Percentiles rank a stretch among this genome's conserved stretches.
Evolutionary conservation across 2,888 invertebrate species (phyloP).

Genomic region (Chelonus formosanus): DNA sequence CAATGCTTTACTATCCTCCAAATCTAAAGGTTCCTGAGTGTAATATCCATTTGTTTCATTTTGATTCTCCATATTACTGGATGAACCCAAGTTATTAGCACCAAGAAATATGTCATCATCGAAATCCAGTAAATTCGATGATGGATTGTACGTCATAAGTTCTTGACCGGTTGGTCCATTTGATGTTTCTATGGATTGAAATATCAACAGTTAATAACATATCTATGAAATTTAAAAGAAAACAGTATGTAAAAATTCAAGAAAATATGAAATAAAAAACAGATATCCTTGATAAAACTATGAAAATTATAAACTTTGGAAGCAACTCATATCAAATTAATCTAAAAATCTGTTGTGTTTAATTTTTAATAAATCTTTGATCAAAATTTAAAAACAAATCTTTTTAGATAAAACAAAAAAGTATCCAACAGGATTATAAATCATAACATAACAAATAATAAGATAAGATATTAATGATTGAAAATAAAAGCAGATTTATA

Average conservation of each 20-base stretch:
- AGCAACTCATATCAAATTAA: too few relatives aligned
- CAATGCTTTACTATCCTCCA: slow-evolving; percentile 51
- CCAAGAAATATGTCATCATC: slow-evolving; percentile 57
- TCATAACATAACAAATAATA: too few relatives aligned
- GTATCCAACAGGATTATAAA: too few relatives aligned
- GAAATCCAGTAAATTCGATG: slow-evolving; percentile 54
- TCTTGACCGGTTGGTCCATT: slow-evolving; percentile 52
- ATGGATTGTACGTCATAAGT: slow-evolving; percentile 58
- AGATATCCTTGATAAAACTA: too few relatives aligned
- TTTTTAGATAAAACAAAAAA: too few relatives aligned
- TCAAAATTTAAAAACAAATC: too few relatives aligned
- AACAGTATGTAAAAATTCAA: not conserved
- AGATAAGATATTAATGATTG: too few relatives aligned
- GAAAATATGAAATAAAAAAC: not conserved
- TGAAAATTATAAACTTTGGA: too few relatives aligned
- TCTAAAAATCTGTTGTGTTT: too few relatives aligned
- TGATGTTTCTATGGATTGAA: slow-evolving; percentile 36
- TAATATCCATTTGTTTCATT: slow-evolving; percentile 42
- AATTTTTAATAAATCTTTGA: too few relatives aligned
- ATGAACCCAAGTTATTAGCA: slow-evolving; percentile 38
- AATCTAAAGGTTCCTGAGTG: slow-evolving; percentile 47
- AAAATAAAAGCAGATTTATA: too few relatives aligned
- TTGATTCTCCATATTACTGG: slow-evolving; percentile 23
- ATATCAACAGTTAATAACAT: slow-evolving; percentile 15
- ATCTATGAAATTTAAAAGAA: not conserved